Evolutionary conservation across 1,140 invertebrate genomes (phyloP).

Genomic region (Drosophila truncata): DNA sequence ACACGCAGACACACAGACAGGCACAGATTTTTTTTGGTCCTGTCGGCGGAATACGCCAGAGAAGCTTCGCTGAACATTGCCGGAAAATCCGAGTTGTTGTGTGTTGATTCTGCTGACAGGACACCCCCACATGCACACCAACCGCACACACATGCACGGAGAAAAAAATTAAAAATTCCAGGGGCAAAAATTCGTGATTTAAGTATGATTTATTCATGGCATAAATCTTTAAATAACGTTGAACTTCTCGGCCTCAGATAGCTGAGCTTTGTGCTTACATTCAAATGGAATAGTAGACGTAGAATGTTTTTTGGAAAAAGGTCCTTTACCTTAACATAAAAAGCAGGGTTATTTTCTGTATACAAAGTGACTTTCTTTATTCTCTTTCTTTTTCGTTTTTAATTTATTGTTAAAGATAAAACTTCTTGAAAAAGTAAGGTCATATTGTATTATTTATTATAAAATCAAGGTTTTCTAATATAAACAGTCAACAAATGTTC

Average conservation of each 20-base stretch:
- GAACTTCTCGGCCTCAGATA: background rate
- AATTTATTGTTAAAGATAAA: background rate
- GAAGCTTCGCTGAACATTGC: slow-evolving; percentile 46
- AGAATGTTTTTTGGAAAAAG: background rate
- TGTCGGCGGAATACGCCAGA: slow-evolving; percentile 35
- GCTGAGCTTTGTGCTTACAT: slow-evolving; percentile 1
- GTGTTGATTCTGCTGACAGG: slow-evolving; percentile 68
- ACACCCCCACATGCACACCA: slow-evolving; percentile 36
- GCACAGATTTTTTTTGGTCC: slow-evolving; percentile 37
- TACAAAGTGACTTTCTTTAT: background rate
- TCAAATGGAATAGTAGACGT: background rate
- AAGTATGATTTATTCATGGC: slow-evolving; percentile 18
- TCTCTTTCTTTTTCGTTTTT: background rate
- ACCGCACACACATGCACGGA: slow-evolving; percentile 23
- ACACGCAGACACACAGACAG: slow-evolving; percentile 26
- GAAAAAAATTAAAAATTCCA: slow-evolving; percentile 20
- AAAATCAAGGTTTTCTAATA: too few species aligned
- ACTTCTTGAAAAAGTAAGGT: too few species aligned
- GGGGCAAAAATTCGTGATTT: slow-evolving; percentile 16
- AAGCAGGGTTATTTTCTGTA: background rate
- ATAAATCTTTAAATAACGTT: slow-evolving; percentile 20
- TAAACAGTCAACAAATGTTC: too few species aligned
- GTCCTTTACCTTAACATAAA: background rate
- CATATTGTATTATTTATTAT: too few species aligned
- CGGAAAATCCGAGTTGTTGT: slow-evolving; percentile 57